Evolutionary conservation across 2,797 vertebrate genomes (phyloP), one percentile per base, ranked within the genome.

Genomic region (Antrozous pallidus): DNA sequence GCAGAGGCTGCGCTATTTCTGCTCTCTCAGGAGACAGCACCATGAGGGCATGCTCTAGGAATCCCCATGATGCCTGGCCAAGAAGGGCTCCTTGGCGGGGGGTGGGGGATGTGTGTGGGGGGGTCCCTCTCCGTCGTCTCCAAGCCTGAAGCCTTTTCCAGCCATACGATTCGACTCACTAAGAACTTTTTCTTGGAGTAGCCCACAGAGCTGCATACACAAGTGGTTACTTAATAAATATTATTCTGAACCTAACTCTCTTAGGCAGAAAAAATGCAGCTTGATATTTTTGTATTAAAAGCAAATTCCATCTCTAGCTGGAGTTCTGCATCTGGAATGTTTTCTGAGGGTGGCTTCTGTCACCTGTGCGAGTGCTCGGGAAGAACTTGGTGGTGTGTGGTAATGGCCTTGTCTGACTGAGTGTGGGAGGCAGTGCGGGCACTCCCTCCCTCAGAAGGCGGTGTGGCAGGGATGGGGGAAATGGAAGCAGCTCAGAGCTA

Each of bases 301-400:
- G 93, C 89, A 96, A 84, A 97, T 96, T 97, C 92, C 87, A 78
- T 89, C 90, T 95, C 82, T 97, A 74, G 86, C 75, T 93, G 93
- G 90, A 96, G 74, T 75, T 89, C 77, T 70, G 0, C 85, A 58
- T 94, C 90, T 96, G 96, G 95, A 89, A 94, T 95, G 93, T 86
- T 95, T 86, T 83, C 38, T 79, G 26, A 5, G 0, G 49, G 26
- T n/a, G 3, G 33, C 36, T 71, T n/a, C 61, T 79, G 40, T 45
- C 81, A 75, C 96, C 85, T 38, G 6, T 24, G 40, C 63, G 86
- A 18, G 83, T 8, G 33, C 78, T 69, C 79, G 90, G 56, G 84
- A 83, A 38, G 81, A 47, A 18, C 67, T 61, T 61, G 67, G 38
- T 65, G 31, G 38, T 1, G 3, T 17, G 33, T 11, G 74, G 17